Base-by-base conservation (phyloP, 2,797 vertebrate genomes). In the Pipistrellus nathusii region DNA sequence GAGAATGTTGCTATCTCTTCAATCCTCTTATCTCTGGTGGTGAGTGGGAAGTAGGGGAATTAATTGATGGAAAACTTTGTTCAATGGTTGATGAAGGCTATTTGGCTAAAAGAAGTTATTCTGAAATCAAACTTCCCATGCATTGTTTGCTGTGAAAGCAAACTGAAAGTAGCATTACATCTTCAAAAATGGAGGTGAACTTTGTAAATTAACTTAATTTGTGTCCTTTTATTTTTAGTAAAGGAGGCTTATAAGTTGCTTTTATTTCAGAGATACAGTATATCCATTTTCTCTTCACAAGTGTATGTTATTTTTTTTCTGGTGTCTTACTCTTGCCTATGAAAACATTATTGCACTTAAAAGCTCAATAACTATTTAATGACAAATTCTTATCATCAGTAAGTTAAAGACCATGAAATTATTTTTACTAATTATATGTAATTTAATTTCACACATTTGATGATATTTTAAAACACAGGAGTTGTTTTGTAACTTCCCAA, bases 1-100 rank as follows among this genome's bases (percentile, higher is more conserved):
- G 92, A 96, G 85, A 93, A 92, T 41, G 51, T 30, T 96, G 85
- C 25, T 86, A 20, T 95, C 94, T 95, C 75, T 96, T 88, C 76
- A 90, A 6, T 44, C 85, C 55, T 95, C 97, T 97, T 71, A 89
- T 84, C 59, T 94, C 91, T 97, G 44, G 18, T 84, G 55, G 90
- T 69, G 25, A 77, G 3, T 2, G 77, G 55, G 41, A 96, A 81
- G 57, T 13, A 46, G 10, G 14, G 73, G 93, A 96, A 88, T 97
- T 96, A 81, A 95, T 96, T 94, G 90, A 41, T 91, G 96, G 73
- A 88, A 95, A 94, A 90, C 64, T 23, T 81, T 95, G 69, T 81
- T 8, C 8, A 80, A 84, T 89, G 83, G 73, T 96, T 96, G 90
- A 93, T 51, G 68, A 90, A 32, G 12, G 17, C 94, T 72, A 88